Evolutionary conservation across 2,113 vertebrate species (phyloP), one percentile per base, ranked within the genome.

Genomic region (Sphaerodactylus townsendi): DNA sequence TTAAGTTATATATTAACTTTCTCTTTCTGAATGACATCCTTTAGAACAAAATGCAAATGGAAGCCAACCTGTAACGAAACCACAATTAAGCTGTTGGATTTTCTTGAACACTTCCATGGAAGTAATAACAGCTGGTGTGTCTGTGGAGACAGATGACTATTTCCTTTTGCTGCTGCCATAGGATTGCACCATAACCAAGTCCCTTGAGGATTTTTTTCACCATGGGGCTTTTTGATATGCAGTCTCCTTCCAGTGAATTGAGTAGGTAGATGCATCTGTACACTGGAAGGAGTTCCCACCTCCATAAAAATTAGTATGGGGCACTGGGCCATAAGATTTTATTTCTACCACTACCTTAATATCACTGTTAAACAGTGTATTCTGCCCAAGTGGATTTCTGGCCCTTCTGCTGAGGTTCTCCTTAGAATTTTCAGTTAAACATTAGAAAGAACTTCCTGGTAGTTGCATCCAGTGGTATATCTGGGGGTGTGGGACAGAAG

Each of bases 11-110:
- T 84, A 53, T 39, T 56, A 33, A 39, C 33, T 10, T 4, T 76
- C 68, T 59, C 21, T 21, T 71, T 68, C 19, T 70, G n/a, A 33
- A 70, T 59, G 77, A 79, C 90, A 37, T 78, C 48, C 71, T 82
- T 59, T 84, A 77, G 4, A 77, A 30, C 86, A 81, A n/a, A 21
- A 4, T 6, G 8, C 17, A 69, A 37, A 69, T 17, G 17, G 5
- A 69, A 37, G 7, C 33, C 19, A 37, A 14, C 35, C 39, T 68
- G 62, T 76, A 69, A 56, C 28, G 17, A 53, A 76, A 35, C 35
- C 28, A 23, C 10, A n/a, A 28, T 62, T 68, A 25, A 48, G n/a
- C 33, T 37, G 50, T 17, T 14, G 30, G 15, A 14, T 70, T 53
- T 66, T 30, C 41, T 10, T 53, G 35, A 50, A 35, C n/a, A 56